These are phyloP conservation scores for Thalassoma bifasciatum DNA, from an alignment of 2,113 vertebrate species.

Conservation along the genomic window DNA sequence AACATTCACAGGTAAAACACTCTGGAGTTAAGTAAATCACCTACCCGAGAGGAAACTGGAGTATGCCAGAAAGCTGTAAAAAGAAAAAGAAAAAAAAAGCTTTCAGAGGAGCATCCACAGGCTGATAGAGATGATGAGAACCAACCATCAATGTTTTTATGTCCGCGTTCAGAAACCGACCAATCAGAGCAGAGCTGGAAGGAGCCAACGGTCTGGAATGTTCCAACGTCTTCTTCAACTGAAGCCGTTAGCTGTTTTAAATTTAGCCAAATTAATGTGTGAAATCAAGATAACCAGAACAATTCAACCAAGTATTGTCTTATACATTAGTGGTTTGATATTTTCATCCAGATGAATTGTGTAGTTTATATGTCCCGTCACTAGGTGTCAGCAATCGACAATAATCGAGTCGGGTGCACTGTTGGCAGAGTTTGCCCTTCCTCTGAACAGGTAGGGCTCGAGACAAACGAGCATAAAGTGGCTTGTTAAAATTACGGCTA, in stretches of 20 bases:
- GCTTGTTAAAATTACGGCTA: too few relatives aligned
- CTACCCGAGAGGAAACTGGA: constrained; percentile 41
- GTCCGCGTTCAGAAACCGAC: constrained; percentile 50
- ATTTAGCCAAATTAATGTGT: accelerated
- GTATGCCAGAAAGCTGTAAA: background rate
- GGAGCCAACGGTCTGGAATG: constrained; percentile 48
- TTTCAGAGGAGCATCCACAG: constrained; percentile 21
- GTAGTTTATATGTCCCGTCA: constrained; percentile 1
- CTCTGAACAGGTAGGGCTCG: too few relatives aligned
- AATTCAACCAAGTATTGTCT: background rate
- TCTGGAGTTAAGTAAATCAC: background rate
- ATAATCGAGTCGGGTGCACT: too few relatives aligned
- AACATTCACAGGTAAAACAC: background rate
- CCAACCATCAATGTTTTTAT: constrained; percentile 47
- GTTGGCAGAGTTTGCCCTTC: too few relatives aligned
- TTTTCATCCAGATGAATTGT: background rate
- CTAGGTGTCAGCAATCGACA: constrained; percentile 49
- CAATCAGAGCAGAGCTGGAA: constrained; percentile 61
- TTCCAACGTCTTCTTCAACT: constrained; percentile 26
- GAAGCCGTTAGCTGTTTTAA: background rate
- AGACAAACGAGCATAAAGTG: too few relatives aligned
- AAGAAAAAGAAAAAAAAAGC: too few relatives aligned
- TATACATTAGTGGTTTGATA: background rate
- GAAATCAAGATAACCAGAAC: accelerated
- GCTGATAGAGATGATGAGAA: background rate